A percentile compares a stretch with the other conserved stretches of the same genome.
Conservation (phyloP, 2,113 vertebrate genomes). For the Dicaeum eximium region DNA sequence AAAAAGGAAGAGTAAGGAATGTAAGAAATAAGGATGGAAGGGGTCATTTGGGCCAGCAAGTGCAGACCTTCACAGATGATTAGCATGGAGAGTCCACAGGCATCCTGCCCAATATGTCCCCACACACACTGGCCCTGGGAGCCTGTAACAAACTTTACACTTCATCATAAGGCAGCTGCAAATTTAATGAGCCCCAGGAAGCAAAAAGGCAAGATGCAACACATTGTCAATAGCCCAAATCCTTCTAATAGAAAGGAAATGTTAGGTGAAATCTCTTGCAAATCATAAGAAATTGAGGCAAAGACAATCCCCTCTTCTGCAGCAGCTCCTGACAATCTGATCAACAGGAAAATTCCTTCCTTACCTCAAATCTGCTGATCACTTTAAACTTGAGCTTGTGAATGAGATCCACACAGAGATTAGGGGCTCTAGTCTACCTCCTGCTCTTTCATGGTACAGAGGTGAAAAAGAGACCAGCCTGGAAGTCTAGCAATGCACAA, state of each 20-base stretch:
- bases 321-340: background rate
- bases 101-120: background rate
- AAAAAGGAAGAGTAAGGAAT: background rate
- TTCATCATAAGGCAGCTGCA: constrained; percentile 46
- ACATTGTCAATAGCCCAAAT: background rate
- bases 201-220: background rate
- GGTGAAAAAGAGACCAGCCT: constrained; percentile 29
- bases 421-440: background rate
- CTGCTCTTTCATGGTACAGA: constrained; percentile 7
- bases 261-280: background rate
- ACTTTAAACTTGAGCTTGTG: background rate
- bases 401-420: background rate
- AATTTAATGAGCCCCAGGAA: background rate
- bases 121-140: background rate
- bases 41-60: background rate
- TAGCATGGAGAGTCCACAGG: background rate
- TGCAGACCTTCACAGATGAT: constrained; percentile 5
- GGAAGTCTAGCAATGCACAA: constrained; percentile 45
- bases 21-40: background rate
- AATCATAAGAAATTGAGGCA: background rate
- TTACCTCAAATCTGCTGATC: background rate
- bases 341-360: background rate
- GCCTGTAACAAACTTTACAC: background rate
- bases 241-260: background rate
- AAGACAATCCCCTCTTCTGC: background rate